Conservation (phyloP, 2,888 invertebrate species). For the Zaprionus lineosus region DNA sequence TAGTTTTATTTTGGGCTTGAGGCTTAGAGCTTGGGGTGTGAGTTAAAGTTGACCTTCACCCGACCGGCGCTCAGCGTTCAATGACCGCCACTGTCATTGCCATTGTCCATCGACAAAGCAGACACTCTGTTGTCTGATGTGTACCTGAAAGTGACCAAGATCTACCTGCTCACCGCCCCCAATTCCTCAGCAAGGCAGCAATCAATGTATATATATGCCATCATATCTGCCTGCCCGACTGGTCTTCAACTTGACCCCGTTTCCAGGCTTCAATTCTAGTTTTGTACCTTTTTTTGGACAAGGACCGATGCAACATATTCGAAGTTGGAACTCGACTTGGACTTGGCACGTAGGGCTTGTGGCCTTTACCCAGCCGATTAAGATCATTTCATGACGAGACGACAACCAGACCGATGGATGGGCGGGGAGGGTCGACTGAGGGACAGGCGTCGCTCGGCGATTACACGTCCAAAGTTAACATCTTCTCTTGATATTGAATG, state of each 20-base stretch:
- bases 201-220: background rate
- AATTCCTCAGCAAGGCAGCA: background rate
- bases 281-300: constrained; percentile 24
- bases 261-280: constrained; percentile 17
- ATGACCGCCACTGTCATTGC: constrained; percentile 65
- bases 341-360: constrained; percentile 29
- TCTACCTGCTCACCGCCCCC: background rate
- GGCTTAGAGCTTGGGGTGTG: background rate
- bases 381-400: constrained; percentile 26
- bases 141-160: background rate
- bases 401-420: background rate
- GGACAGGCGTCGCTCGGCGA: constrained; percentile 23
- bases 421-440: background rate
- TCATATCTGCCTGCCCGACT: background rate
- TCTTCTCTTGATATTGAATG: constrained; percentile 37
- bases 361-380: constrained; percentile 50
- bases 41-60: constrained; percentile 51
- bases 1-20: background rate
- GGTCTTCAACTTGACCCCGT: constrained; percentile 68
- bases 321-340: background rate
- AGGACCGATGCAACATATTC: no score
- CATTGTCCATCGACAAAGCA: constrained; percentile 30
- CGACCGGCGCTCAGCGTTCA: constrained; percentile 42
- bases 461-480: constrained; percentile 55
- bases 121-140: constrained; percentile 17